Evolutionary conservation across 2,888 invertebrate species (phyloP).

Genomic region (Tiliacea citrago): DNA sequence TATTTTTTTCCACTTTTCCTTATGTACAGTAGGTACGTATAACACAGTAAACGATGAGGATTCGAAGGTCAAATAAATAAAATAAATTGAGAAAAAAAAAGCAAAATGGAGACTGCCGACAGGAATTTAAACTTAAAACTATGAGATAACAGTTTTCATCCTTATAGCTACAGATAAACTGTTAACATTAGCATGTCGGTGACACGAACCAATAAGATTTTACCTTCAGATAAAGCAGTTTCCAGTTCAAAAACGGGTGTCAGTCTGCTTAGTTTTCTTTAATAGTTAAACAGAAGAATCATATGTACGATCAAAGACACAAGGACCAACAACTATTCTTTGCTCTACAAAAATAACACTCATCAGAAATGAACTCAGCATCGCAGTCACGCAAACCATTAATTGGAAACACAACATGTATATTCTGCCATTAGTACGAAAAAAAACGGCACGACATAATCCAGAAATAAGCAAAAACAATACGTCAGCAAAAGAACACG

Average conservation of each 20-base stretch:
- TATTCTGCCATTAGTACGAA: not conserved
- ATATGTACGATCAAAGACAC: not conserved
- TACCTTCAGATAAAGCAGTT: too few relatives aligned
- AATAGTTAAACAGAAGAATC: not conserved
- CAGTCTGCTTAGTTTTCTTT: not conserved
- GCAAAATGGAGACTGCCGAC: too few relatives aligned
- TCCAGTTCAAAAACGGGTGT: not conserved
- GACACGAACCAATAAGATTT: too few relatives aligned
- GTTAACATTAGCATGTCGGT: too few relatives aligned
- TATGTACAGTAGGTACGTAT: too few relatives aligned
- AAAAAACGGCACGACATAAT: conserved; percentile 18
- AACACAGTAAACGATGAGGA: not conserved
- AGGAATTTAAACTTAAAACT: too few relatives aligned
- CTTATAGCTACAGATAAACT: too few relatives aligned
- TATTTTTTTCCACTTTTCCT: not conserved
- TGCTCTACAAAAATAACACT: not conserved
- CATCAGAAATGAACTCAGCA: not conserved
- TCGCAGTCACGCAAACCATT: not conserved
- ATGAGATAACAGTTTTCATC: too few relatives aligned
- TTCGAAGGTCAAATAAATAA: not conserved
- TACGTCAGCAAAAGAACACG: conserved; percentile 28
- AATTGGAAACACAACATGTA: conserved; percentile 3
- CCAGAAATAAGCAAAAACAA: conserved; percentile 25
- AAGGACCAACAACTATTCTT: not conserved
- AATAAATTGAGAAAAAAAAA: not conserved